Evolutionary conservation across 2,888 invertebrate genomes (phyloP).

Genomic region (Clitarchus hookeri): DNA sequence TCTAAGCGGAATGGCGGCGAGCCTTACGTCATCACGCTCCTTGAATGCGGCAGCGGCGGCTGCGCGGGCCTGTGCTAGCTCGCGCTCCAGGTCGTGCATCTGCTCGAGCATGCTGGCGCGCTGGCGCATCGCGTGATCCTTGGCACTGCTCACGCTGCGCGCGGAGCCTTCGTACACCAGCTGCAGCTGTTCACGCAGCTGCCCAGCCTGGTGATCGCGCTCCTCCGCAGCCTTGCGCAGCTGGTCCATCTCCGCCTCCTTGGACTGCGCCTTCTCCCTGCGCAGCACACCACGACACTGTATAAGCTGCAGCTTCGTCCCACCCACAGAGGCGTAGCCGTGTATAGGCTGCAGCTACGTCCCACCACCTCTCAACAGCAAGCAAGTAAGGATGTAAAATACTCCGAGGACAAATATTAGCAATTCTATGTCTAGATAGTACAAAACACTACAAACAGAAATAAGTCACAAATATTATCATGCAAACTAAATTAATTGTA

Average conservation of each 20-base stretch:
- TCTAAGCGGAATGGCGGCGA: too few relatives aligned
- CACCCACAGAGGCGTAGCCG: too few relatives aligned
- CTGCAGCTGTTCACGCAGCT: neutral
- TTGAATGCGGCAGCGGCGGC: neutral
- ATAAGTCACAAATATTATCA: too few relatives aligned
- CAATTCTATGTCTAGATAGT: too few relatives aligned
- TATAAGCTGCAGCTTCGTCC: too few relatives aligned
- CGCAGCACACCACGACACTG: neutral
- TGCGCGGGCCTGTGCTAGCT: neutral
- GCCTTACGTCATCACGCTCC: conserved; percentile 4
- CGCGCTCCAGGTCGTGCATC: conserved; percentile 15
- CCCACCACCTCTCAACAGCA: too few relatives aligned
- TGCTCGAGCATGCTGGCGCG: neutral
- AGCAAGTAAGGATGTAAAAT: too few relatives aligned
- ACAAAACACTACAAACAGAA: too few relatives aligned
- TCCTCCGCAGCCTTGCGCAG: neutral
- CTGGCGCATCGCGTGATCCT: neutral
- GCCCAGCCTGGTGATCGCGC: neutral
- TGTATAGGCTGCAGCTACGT: too few relatives aligned
- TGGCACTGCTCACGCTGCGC: neutral
- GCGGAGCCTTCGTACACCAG: neutral
- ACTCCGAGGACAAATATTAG: too few relatives aligned
- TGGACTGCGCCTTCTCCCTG: neutral
- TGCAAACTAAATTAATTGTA: too few relatives aligned
- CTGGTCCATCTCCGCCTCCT: neutral